These are phyloP conservation scores for Poeciliopsis infans DNA, from an alignment of 2,797 vertebrate genomes.

Conservation along the genomic window DNA sequence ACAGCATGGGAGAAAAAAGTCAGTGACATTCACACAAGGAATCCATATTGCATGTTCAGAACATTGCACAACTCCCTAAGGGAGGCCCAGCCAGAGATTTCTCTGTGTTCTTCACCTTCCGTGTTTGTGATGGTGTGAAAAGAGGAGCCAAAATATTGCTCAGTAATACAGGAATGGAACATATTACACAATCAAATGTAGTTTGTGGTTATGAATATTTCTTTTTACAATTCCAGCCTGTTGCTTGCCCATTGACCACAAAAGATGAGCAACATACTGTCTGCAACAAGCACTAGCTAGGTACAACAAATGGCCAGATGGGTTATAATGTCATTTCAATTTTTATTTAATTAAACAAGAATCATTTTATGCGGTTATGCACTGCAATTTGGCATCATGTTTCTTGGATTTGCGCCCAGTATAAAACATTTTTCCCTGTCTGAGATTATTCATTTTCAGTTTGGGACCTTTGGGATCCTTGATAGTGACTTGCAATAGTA, in stretches of 20 bases:
- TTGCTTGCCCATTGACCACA: neutral
- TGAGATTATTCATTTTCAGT: neutral
- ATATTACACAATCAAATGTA: constrained; percentile 2
- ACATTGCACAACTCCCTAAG: constrained; percentile 34
- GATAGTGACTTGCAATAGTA: neutral
- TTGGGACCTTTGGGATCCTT: neutral
- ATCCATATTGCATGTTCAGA: constrained; percentile 35
- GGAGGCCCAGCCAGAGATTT: constrained; percentile 34
- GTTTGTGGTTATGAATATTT: neutral
- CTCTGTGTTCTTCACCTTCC: constrained; percentile 31
- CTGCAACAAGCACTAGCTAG: neutral
- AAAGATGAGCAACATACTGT: neutral
- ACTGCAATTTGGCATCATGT: neutral
- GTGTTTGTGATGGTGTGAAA: constrained; percentile 31
- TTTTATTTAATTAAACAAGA: neutral
- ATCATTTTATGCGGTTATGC: neutral
- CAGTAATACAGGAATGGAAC: constrained; percentile 7
- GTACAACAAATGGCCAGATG: neutral
- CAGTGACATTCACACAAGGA: constrained; percentile 30
- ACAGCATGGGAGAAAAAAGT: constrained; percentile 35
- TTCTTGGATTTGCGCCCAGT: constrained; percentile 2
- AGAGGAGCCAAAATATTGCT: constrained; percentile 22
- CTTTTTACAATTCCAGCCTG: neutral
- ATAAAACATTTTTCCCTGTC: neutral
- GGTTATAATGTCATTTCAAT: neutral